These are phyloP conservation scores for Numida meleagris DNA, from an alignment of 2,113 vertebrate species.

Conservation along the genomic window DNA sequence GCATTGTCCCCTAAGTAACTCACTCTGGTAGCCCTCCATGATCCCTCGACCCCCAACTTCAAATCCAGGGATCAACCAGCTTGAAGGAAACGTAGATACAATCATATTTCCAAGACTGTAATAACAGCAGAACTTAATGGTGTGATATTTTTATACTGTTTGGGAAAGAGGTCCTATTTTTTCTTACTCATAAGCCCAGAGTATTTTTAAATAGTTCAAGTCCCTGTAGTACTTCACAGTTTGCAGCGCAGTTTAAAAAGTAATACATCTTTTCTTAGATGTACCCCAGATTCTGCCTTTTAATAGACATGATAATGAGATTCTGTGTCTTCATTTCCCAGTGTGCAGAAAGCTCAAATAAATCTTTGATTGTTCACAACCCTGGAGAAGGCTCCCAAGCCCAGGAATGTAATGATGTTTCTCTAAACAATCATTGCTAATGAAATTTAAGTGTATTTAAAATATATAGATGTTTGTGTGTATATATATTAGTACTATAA, in stretches of 20 bases:
- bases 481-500: constrained; percentile 59
- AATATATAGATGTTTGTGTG: constrained; percentile 50
- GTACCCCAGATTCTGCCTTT: constrained; percentile 87
- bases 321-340: constrained; percentile 84
- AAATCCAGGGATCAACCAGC: constrained; percentile 46
- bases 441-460: constrained; percentile 71
- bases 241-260: constrained; percentile 81
- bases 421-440: constrained; percentile 82
- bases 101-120: constrained; percentile 51
- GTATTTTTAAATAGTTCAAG: constrained; percentile 85
- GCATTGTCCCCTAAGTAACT: constrained; percentile 53
- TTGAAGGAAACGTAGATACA: constrained; percentile 50
- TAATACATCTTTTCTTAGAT: constrained; percentile 86
- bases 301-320: constrained; percentile 88
- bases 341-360: constrained; percentile 82
- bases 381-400: constrained; percentile 79
- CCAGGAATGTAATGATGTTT: constrained; percentile 67
- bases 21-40: constrained; percentile 3
- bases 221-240: constrained; percentile 81
- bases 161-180: constrained; percentile 62
- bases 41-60: constrained; percentile 39
- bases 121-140: constrained; percentile 50
- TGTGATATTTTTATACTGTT: constrained; percentile 68
- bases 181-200: constrained; percentile 68
- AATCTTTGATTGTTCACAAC: constrained; percentile 85